Evolutionary conservation across 23 tunicate genomes (phyloP).

Genomic region (Botrylloides violaceus): DNA sequence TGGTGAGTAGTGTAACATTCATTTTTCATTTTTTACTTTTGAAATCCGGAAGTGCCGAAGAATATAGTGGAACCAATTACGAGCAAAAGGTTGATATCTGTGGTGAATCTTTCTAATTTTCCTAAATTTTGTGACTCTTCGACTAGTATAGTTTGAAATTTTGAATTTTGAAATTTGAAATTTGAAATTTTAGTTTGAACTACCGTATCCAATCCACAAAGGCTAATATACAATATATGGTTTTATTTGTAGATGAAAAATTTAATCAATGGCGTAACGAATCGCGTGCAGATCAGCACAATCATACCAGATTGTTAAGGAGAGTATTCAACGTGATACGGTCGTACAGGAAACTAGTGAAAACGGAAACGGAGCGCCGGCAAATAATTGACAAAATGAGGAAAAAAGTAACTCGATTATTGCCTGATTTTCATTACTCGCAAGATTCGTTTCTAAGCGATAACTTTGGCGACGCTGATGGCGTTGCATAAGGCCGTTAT

Average conservation of each 20-base stretch:
- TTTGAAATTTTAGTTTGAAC: not conserved
- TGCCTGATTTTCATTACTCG: conserved; percentile 43
- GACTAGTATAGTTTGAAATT: too few species aligned
- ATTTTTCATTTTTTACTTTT: too few species aligned
- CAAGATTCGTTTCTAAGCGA: conserved; percentile 9
- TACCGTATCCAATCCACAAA: too few species aligned
- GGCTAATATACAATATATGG: too few species aligned
- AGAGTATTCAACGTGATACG: conserved; percentile 34
- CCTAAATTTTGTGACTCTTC: not conserved
- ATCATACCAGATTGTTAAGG: conserved; percentile 18
- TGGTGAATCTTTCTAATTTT: too few species aligned
- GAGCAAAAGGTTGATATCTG: too few species aligned
- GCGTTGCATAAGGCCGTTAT: too few species aligned
- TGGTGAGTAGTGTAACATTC: too few species aligned
- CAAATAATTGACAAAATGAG: conserved; percentile 49
- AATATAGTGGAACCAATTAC: too few species aligned
- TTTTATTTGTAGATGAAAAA: conserved; percentile 23
- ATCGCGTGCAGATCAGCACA: conserved; percentile 34
- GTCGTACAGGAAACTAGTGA: conserved; percentile 16
- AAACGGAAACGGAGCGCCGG: conserved; percentile 22
- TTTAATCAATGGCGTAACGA: conserved; percentile 29
- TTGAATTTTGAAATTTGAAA: not conserved
- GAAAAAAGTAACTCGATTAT: conserved; percentile 34
- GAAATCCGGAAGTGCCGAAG: too few species aligned
- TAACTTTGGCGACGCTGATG: not conserved